A percentile compares a stretch with the other conserved stretches of the same genome.
Conservation (phyloP, 92 coral and sea anemone genomes). For the Epizoanthus illoricatus region DNA sequence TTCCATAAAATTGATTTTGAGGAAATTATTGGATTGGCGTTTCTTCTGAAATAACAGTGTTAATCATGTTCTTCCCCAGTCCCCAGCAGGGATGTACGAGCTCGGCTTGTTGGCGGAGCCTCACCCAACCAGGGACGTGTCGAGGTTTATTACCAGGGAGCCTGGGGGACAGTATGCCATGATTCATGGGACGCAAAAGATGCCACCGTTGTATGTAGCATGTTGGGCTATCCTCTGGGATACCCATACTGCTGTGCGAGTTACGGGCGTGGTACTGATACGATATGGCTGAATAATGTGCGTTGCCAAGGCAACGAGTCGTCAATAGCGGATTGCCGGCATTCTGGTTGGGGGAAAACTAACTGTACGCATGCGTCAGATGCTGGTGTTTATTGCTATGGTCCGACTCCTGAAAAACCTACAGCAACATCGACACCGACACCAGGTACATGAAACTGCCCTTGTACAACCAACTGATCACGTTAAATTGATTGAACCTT, state of each 20-base stretch:
- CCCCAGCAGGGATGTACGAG: neutral
- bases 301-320: conserved; percentile 29
- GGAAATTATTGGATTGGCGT: too few relatives aligned
- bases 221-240: conserved; percentile 36
- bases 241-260: conserved; percentile 30
- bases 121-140: conserved; percentile 40
- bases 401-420: conserved; percentile 11
- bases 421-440: neutral
- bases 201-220: conserved; percentile 28
- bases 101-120: conserved; percentile 26
- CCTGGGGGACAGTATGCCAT: conserved; percentile 41
- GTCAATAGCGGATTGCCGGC: conserved; percentile 16
- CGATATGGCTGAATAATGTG: conserved; percentile 29
- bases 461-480: too few relatives aligned
- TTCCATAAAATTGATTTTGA: too few relatives aligned
- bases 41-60: neutral
- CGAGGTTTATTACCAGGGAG: conserved; percentile 30
- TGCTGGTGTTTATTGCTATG: conserved; percentile 38
- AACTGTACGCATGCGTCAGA: conserved; percentile 37
- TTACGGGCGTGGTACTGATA: conserved; percentile 19
- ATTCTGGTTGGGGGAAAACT: conserved; percentile 15
- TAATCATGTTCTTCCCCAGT: neutral
- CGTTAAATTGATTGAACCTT: too few relatives aligned
- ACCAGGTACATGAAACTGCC: conserved; percentile 3
- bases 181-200: conserved; percentile 19